Evolutionary conservation across 2,888 invertebrate species (phyloP), one percentile per base, ranked within the genome.

Genomic region (Aspidiotus destructor): DNA sequence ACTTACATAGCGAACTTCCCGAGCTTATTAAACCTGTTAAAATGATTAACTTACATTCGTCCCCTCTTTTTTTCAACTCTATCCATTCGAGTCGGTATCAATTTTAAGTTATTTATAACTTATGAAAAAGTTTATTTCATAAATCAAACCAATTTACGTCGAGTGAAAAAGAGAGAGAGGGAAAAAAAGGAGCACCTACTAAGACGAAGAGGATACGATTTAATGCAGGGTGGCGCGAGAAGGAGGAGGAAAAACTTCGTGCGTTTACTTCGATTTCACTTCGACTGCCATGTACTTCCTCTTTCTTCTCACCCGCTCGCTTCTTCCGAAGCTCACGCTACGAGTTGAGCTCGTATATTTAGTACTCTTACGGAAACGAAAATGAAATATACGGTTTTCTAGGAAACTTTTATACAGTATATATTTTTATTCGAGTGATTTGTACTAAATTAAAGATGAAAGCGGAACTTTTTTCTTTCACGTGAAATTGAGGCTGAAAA

Each of bases 361-460:
- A 28, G 28, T 28, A 28, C 28, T 28, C 28, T 28, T 28, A 28
- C 28, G 28, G 28, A 28, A 28, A 28, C 28, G 62, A 62, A 62
- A 41, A 62, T 62, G 62, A 62, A 62, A 62, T 62, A 28, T 28
- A 62, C 62, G 62, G 52, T 52, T 62, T 17, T 62, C 53, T 41
- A n/a, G 57, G 16, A 57, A 62, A 62, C 52, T 62, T 62, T 28
- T 28, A 28, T 28, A 28, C 5, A 28, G 28, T 62, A 62, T 62
- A 44, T 62, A 62, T 62, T 62, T 62, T 53, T 62, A 62, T 62
- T 62, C 62, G 62, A 53, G 62, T 62, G 62, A 62, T 62, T 62
- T 62, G 62, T 62, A 62, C 62, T 62, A 62, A 62, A 62, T 62
- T 62, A 62, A 62, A 62, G 53, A 44, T 62, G 62, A 62, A 62